Base-by-base conservation (phyloP, 2,888 invertebrate species). In the Leucania comma region DNA sequence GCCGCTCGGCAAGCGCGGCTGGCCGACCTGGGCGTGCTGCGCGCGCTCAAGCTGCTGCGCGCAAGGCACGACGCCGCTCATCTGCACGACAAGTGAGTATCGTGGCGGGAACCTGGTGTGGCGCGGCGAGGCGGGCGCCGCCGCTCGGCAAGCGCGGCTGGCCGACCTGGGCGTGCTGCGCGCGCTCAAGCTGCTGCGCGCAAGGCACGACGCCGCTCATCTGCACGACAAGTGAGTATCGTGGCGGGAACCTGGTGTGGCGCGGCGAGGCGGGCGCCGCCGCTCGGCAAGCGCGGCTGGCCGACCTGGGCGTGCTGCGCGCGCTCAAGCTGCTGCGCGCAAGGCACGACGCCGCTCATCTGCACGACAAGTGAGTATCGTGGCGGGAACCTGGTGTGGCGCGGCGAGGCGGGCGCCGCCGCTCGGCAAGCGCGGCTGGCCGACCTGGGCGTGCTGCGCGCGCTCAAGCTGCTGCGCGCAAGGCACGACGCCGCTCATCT, bases 101-200 rank as follows among this genome's bases (percentile, higher is more conserved):
- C 3, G 32, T 32, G 32, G 32, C n/a, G n/a, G n/a, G 32, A 32
- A 32, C 32, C 32, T 32, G 32, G 32, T 32, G 32, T 32, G 32
- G 32, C 32, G 32, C 32, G 32, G 32, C 32, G 32, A 32, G 32
- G 32, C 97, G 67, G 98, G 98, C 83, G 97, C 98, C 60, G 94
- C 96, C 20, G 79, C 98, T 97, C 91, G 98, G 98, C 91, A 97
- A 97, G 98, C 98, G 69, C 38, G 96, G 80, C 96, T 99, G 62
- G 97, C 97, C 79, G 98, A 98, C 89, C 96, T 98, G 90, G 99
- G 98, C 70, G 97, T 98, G 81, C 97, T 98, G 88, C 97, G 97
- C 90, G 97, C 98, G 86, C 96, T 42, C 42, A 58, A 38, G 29
- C 22, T 32, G 42, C 42, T 42, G 42, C 42, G 42, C 42, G 96